These are phyloP conservation scores for Eremophila alpestris DNA, from an alignment of 2,797 vertebrate genomes.

Conservation along the genomic window DNA sequence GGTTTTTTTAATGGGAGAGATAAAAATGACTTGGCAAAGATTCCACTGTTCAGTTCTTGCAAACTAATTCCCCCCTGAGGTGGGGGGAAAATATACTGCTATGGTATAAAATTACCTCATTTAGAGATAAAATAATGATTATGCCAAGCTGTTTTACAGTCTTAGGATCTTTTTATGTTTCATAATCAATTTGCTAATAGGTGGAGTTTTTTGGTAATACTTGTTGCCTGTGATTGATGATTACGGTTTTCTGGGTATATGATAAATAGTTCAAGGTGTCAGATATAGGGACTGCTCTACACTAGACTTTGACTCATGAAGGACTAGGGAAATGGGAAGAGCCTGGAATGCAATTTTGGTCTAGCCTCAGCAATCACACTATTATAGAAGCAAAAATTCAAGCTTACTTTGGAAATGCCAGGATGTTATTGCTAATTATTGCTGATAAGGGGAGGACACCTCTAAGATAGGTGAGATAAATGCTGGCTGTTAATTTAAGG, in stretches of 20 bases:
- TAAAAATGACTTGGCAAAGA: neutral
- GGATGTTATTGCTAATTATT: neutral
- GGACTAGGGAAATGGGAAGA: neutral
- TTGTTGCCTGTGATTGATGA: neutral
- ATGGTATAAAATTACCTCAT: neutral
- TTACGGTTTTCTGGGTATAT: neutral
- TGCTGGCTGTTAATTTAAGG: neutral
- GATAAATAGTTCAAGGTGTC: neutral
- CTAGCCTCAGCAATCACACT: neutral
- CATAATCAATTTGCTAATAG: neutral
- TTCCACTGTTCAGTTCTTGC: neutral
- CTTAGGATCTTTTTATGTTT: neutral
- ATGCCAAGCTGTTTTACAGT: neutral
- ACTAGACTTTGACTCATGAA: neutral
- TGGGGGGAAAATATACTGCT: neutral
- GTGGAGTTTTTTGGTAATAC: neutral
- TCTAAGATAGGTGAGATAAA: neutral
- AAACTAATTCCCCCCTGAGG: neutral
- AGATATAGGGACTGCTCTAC: neutral
- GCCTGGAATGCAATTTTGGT: neutral
- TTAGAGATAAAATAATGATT: neutral
- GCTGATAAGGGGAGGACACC: neutral
- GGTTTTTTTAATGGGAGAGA: neutral
- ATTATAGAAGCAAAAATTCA: neutral
- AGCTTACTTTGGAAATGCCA: neutral